These are phyloP conservation scores for Cryptus viduatorius DNA, from an alignment of 2,888 invertebrate genomes.

Conservation along the genomic window DNA sequence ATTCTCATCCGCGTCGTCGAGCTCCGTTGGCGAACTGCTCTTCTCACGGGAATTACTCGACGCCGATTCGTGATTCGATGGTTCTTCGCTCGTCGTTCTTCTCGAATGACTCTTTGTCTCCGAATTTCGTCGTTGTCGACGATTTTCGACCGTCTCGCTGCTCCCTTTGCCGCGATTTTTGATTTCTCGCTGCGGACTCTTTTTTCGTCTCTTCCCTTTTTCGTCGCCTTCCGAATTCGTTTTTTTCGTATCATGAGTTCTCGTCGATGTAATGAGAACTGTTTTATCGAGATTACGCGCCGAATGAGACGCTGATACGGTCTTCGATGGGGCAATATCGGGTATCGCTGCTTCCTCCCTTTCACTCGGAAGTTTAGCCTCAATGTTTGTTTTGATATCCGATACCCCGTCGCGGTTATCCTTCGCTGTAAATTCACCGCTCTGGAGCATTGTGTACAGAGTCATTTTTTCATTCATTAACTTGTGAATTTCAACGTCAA, in stretches of 20 bases:
- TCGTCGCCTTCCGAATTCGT: slow-evolving; percentile 20
- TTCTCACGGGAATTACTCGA: slow-evolving; percentile 62
- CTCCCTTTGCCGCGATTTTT: slow-evolving; percentile 59
- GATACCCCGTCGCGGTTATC: not conserved
- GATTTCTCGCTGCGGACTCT: slow-evolving; percentile 48
- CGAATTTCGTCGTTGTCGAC: slow-evolving; percentile 34
- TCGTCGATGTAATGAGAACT: not conserved
- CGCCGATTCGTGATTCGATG: slow-evolving; percentile 57
- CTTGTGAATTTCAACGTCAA: slow-evolving; percentile 87
- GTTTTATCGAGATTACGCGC: slow-evolving; percentile 27
- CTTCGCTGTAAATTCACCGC: slow-evolving; percentile 74
- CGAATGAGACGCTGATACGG: slow-evolving; percentile 28
- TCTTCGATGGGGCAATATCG: slow-evolving; percentile 16
- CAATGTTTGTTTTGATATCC: not conserved
- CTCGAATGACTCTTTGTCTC: slow-evolving; percentile 39
- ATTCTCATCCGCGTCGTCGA: slow-evolving; percentile 47
- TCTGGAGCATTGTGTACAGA: slow-evolving; percentile 86
- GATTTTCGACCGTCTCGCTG: slow-evolving; percentile 31
- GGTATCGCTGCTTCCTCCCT: slow-evolving; percentile 1
- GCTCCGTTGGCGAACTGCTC: slow-evolving; percentile 60
- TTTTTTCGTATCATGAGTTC: slow-evolving; percentile 29
- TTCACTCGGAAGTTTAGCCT: not conserved
- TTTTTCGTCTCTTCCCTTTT: slow-evolving; percentile 53
- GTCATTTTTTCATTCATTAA: slow-evolving; percentile 87
- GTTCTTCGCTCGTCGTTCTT: slow-evolving; percentile 54